Conservation (phyloP, 2,888 invertebrate genomes). For the Brachypalpus laphriformis region DNA sequence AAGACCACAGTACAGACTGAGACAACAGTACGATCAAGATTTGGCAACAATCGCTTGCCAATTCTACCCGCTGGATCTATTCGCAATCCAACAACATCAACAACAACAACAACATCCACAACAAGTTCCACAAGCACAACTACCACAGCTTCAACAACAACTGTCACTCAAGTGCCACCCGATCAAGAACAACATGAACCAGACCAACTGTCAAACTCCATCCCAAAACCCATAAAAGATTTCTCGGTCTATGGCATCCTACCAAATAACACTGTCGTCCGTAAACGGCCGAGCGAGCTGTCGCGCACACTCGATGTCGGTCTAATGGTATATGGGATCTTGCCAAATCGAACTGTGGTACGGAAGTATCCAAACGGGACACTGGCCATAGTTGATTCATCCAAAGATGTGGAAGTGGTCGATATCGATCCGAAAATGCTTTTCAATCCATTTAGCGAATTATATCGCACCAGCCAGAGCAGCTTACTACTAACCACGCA, state of each 20-base stretch:
- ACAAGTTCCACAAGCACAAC: slow-evolving; percentile 32
- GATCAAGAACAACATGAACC: slow-evolving; percentile 45
- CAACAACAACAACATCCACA: slow-evolving; percentile 42
- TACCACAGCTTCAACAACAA: slow-evolving; percentile 82
- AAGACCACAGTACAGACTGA: slow-evolving; percentile 53
- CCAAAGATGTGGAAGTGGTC: slow-evolving; percentile 84
- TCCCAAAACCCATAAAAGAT: slow-evolving; percentile 81
- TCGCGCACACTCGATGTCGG: slow-evolving; percentile 84
- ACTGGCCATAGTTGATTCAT: slow-evolving; percentile 86
- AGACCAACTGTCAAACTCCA: slow-evolving; percentile 54
- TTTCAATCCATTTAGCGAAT: slow-evolving; percentile 84
- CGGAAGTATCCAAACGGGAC: slow-evolving; percentile 92
- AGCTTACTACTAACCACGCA: slow-evolving; percentile 72
- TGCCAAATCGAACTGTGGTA: slow-evolving; percentile 91
- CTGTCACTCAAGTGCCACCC: slow-evolving; percentile 49
- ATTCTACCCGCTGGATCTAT: slow-evolving; percentile 47
- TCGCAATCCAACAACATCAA: slow-evolving; percentile 56
- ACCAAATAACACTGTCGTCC: slow-evolving; percentile 91
- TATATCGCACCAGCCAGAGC: slow-evolving; percentile 75
- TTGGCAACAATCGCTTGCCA: slow-evolving; percentile 63
- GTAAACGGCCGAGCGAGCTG: slow-evolving; percentile 87
- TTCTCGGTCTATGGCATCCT: slow-evolving; percentile 90
- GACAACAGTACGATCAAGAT: slow-evolving; percentile 67
- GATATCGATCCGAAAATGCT: slow-evolving; percentile 86
- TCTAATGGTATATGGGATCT: slow-evolving; percentile 87